Evolutionary conservation across 1,140 invertebrate species (phyloP).

Genomic region (Zaprionus davidi): DNA sequence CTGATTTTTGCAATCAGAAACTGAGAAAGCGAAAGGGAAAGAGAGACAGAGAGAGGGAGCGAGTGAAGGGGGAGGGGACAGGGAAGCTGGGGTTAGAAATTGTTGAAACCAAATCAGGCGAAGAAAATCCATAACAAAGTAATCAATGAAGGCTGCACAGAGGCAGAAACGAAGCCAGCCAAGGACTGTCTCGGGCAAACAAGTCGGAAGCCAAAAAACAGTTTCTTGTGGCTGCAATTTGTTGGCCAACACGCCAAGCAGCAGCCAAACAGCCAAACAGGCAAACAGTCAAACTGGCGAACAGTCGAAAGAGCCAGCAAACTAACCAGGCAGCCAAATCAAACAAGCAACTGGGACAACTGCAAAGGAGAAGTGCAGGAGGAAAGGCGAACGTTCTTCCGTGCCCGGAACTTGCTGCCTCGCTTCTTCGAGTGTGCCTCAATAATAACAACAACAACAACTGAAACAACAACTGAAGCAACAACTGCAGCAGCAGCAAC

Average conservation of each 20-base stretch:
- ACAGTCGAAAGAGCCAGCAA: constrained; percentile 33
- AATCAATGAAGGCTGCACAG: constrained; percentile 69
- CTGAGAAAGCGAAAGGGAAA: constrained; percentile 17
- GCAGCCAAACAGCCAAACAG: constrained; percentile 49
- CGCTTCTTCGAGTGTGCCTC: constrained; percentile 25
- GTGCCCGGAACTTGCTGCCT: not conserved
- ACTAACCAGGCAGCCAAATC: constrained; percentile 59
- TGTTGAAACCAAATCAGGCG: constrained; percentile 53
- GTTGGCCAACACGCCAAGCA: constrained; percentile 74
- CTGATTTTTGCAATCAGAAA: constrained; percentile 68
- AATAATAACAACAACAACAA: constrained; percentile 32
- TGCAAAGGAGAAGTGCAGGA: not conserved
- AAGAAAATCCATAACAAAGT: constrained; percentile 76
- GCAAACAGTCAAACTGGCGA: constrained; percentile 39
- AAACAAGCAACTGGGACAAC: constrained; percentile 54
- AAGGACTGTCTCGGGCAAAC: constrained; percentile 42
- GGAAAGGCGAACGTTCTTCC: constrained; percentile 48
- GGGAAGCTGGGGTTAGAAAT: constrained; percentile 14
- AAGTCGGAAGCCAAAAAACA: constrained; percentile 73
- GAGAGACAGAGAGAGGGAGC: constrained; percentile 8
- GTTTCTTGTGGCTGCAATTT: constrained; percentile 79
- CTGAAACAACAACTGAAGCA: constrained; percentile 7
- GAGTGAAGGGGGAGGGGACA: too few relatives aligned
- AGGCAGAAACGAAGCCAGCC: constrained; percentile 26
- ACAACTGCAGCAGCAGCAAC: constrained; percentile 22